Evolutionary conservation across 1,140 invertebrate species (phyloP).

Genomic region (Lasioglossum baleicum): DNA sequence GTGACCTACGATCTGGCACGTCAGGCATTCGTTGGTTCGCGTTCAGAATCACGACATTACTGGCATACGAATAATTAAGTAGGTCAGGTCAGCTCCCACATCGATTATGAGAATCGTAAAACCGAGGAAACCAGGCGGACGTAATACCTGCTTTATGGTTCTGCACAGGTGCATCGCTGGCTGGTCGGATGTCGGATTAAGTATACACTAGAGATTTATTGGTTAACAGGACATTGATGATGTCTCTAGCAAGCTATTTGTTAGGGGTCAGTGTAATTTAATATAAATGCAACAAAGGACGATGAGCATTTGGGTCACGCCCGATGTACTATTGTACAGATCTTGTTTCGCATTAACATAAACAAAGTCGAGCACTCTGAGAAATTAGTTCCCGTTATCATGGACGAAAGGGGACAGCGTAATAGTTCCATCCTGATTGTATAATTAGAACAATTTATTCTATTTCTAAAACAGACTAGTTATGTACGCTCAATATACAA

Average conservation of each 20-base stretch:
- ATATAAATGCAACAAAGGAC: neutral
- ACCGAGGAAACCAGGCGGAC: constrained; percentile 21
- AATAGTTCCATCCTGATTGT: too few relatives aligned
- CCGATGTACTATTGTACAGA: neutral
- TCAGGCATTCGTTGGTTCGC: constrained; percentile 21
- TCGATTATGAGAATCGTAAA: constrained; percentile 43
- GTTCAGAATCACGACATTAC: constrained; percentile 23
- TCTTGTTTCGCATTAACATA: neutral
- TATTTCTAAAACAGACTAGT: too few relatives aligned
- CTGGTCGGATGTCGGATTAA: constrained; percentile 41
- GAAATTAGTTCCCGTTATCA: neutral
- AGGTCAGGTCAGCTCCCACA: constrained; percentile 24
- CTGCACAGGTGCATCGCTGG: constrained; percentile 39
- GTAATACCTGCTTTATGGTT: constrained; percentile 50
- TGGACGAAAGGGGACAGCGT: too few relatives aligned
- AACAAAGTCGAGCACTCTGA: neutral
- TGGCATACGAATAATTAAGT: constrained; percentile 52
- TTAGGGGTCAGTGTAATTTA: neutral
- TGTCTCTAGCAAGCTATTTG: constrained; percentile 24
- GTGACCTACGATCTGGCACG: constrained; percentile 11
- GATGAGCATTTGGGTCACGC: neutral
- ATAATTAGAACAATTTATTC: too few relatives aligned
- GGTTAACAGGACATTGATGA: neutral
- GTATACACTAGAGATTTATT: constrained; percentile 37
- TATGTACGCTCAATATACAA: too few relatives aligned